These are phyloP conservation scores for Takifugu ocellatus DNA, from an alignment of 2,797 vertebrate genomes.

Conservation along the genomic window DNA sequence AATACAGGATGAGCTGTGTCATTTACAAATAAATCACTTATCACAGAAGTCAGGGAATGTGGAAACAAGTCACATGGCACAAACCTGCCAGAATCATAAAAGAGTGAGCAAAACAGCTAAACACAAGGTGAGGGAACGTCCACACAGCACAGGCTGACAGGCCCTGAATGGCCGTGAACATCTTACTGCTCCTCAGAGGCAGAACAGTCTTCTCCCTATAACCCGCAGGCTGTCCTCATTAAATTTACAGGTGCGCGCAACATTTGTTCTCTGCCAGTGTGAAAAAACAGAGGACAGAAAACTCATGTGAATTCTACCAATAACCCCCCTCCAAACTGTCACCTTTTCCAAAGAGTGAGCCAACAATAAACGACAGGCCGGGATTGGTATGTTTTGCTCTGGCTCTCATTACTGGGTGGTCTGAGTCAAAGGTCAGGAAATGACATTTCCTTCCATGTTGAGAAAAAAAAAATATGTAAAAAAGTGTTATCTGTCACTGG, in stretches of 20 bases:
- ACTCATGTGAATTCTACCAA: too few relatives aligned
- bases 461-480: conserved; percentile 11
- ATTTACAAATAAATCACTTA: not conserved
- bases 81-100: too few relatives aligned
- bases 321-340: not conserved
- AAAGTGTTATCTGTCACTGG: too few relatives aligned
- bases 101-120: conserved; percentile 6
- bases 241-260: conserved; percentile 1
- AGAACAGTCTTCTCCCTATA: too few relatives aligned
- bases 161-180: too few relatives aligned
- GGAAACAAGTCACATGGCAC: not conserved
- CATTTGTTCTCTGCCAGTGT: conserved; percentile 11
- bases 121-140: too few relatives aligned
- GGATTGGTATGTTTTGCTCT: conserved; percentile 19
- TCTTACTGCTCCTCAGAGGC: too few relatives aligned
- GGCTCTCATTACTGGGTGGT: conserved; percentile 20
- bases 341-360: not conserved
- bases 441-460: conserved; percentile 14
- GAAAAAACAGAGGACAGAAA: too few relatives aligned
- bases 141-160: too few relatives aligned
- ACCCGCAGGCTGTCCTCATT: too few relatives aligned
- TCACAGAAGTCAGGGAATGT: not conserved
- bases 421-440: conserved; percentile 11
- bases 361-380: too few relatives aligned
- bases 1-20: not conserved